Evolutionary conservation across 2,113 vertebrate species (phyloP).

Genomic region (Pedionomus torquatus): DNA sequence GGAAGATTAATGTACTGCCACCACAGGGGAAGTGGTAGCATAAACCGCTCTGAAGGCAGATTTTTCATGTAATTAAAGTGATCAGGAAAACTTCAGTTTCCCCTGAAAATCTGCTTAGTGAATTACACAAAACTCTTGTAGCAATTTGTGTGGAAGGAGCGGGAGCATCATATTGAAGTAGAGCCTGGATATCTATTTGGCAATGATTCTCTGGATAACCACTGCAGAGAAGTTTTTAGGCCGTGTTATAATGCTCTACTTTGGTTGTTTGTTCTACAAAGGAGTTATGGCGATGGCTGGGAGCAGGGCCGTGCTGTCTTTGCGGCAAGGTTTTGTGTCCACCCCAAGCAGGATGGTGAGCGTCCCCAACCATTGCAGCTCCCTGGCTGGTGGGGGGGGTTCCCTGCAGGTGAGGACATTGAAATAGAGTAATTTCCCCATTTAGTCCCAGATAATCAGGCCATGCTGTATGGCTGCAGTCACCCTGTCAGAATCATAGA

Average conservation of each 20-base stretch:
- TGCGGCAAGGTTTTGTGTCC: accelerated
- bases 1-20: neutral
- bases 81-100: neutral
- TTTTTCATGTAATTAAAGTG: neutral
- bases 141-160: neutral
- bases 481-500: neutral
- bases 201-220: accelerated
- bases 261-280: accelerated
- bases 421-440: accelerated
- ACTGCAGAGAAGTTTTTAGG: neutral
- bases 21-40: accelerated
- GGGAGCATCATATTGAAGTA: neutral
- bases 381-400: accelerated
- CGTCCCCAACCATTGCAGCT: accelerated
- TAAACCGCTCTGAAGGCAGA: neutral
- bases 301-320: accelerated
- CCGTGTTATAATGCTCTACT: accelerated
- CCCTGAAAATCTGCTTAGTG: neutral
- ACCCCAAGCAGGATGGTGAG: neutral
- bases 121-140: neutral
- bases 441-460: neutral
- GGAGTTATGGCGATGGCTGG: accelerated
- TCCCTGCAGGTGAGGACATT: too few relatives aligned
- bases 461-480: accelerated
- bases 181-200: neutral